A percentile compares a stretch with the other conserved stretches of the same genome.
Conservation (phyloP, 2,113 vertebrate genomes). For the Todiramphus saurophagus region DNA sequence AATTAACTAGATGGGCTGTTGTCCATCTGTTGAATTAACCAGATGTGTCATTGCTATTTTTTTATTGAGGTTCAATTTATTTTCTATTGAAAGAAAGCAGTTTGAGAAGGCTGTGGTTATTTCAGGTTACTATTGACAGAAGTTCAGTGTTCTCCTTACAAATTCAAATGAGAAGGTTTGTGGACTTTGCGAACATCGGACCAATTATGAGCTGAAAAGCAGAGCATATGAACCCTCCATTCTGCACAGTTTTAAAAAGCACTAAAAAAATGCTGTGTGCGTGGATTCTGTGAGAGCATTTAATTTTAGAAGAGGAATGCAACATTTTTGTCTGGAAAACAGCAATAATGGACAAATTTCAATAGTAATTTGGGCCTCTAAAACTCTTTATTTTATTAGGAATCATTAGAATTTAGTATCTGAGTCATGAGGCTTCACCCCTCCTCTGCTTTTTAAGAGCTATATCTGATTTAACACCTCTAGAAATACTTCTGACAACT, state of each 20-base stretch:
- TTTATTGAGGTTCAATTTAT: background rate
- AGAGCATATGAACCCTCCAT: background rate
- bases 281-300: background rate
- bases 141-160: background rate
- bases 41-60: background rate
- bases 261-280: background rate
- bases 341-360: background rate
- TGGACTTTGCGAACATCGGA: background rate
- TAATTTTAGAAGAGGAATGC: background rate
- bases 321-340: background rate
- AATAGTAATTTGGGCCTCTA: background rate
- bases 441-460: background rate
- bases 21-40: background rate
- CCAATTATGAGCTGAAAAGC: background rate
- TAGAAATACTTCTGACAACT: background rate
- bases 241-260: background rate
- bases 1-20: background rate
- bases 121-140: background rate
- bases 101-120: background rate
- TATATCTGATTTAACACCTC: background rate
- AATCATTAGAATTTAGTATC: background rate
- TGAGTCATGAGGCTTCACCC: background rate
- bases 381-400: background rate
- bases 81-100: background rate
- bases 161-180: background rate